phyloP scores from a whole-genome alignment of 2,113 vertebrate genomes.

The Scomber japonicus region DNA sequence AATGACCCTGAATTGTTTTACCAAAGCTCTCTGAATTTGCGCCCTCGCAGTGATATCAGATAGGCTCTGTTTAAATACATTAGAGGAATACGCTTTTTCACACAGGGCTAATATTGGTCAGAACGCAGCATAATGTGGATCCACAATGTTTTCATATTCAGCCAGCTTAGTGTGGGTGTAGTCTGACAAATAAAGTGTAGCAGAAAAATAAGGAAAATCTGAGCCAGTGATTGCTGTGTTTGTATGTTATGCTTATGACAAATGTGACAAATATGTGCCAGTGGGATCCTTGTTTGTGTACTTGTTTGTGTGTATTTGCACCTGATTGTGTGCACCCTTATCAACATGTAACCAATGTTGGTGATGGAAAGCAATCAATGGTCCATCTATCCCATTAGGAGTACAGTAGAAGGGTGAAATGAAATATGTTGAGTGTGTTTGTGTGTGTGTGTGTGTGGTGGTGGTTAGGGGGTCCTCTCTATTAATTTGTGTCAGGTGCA shows the following conservation, averaged over 20 bases:
- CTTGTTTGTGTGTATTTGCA: slow-evolving; percentile 25
- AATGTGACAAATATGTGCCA: slow-evolving; percentile 9
- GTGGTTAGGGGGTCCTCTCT: slow-evolving; percentile 9
- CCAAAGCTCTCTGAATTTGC: too few relatives aligned
- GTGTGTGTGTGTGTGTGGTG: background rate
- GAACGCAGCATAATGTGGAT: background rate
- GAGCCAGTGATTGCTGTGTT: slow-evolving; percentile 11
- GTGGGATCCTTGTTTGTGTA: slow-evolving; percentile 33
- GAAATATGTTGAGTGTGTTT: slow-evolving; percentile 9
- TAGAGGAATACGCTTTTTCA: too few relatives aligned
- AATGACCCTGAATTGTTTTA: too few relatives aligned
- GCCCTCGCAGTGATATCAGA: too few relatives aligned
- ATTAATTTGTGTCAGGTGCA: slow-evolving; percentile 68
- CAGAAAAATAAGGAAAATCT: background rate
- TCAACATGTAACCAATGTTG: slow-evolving; percentile 65
- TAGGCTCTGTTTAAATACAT: too few relatives aligned
- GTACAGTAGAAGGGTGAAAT: slow-evolving; percentile 28
- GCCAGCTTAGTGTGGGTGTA: background rate
- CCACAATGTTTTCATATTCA: background rate
- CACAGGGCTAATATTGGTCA: too few relatives aligned
- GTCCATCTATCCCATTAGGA: slow-evolving; percentile 64
- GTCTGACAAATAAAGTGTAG: background rate
- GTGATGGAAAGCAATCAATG: slow-evolving; percentile 73
- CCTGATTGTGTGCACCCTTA: slow-evolving; percentile 50
- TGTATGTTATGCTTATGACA: slow-evolving; percentile 25